Evolutionary conservation across 2,113 vertebrate species (phyloP).

Genomic region (Oxyruncus cristatus): DNA sequence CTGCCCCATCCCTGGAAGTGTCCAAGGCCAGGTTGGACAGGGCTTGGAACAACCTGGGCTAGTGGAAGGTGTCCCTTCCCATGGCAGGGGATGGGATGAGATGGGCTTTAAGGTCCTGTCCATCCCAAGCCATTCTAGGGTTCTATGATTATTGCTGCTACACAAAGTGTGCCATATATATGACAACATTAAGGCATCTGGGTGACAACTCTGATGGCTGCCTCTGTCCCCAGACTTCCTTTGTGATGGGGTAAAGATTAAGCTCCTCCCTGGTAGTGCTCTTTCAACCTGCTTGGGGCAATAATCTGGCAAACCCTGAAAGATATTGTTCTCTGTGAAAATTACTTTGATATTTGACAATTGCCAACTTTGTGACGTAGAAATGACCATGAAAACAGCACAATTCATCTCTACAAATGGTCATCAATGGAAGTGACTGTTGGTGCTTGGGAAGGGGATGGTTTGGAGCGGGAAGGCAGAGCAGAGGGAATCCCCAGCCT

Average conservation of each 20-base stretch:
- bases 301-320: background rate
- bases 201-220: background rate
- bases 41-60: background rate
- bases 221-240: background rate
- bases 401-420: background rate
- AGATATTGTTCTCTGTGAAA: background rate
- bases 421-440: fast-evolving
- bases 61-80: background rate
- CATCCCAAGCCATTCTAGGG: background rate
- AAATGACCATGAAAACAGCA: background rate
- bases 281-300: background rate
- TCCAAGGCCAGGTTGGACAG: background rate
- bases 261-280: background rate
- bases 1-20: background rate
- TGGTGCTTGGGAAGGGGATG: background rate
- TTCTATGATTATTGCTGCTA: background rate
- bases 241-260: background rate
- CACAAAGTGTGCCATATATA: background rate
- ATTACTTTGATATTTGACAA: background rate
- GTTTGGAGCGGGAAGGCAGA: background rate
- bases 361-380: background rate
- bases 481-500: background rate
- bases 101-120: background rate
- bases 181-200: background rate
- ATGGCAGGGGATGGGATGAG: background rate